Evolutionary conservation across 2,113 vertebrate genomes (phyloP), one percentile per base, ranked within the genome.

Genomic region (Corythornis vintsioides): DNA sequence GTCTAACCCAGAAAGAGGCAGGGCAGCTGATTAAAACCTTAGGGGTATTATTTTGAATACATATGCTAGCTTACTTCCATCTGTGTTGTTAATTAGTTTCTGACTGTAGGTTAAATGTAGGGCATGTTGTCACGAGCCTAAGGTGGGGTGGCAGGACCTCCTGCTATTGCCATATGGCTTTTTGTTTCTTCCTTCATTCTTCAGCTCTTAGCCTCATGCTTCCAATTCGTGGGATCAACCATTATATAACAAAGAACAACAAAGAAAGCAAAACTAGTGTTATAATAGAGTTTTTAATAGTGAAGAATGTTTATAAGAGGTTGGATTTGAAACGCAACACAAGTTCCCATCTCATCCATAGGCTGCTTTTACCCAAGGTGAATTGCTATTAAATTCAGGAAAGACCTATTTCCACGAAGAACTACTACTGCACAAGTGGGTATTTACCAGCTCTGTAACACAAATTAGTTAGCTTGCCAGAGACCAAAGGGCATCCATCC

Each of bases 91-190:
- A 96, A 97, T 96, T 95, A 96, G 95, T 81, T 95, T 92, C 94
- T 95, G 93, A 96, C 95, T 83, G 94, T 82, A 97, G 96, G 94
- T 97, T 97, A 96, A 96, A 94, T 94, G 89, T 78, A 96, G 93
- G 96, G 94, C 96, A 96, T 78, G 93, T 83, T 95, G 94, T 96
- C 96, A 96, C 2, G 50, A 95, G 91, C 94, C 91, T 91, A 95
- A 96, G 94, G 94, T 96, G 90, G 84, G 91, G 67, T 94, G 86
- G 95, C 89, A 92, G 83, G 94, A 94, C 93, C 94, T 94, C 97
- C 95, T 95, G 95, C 94, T 94, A 85, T 89, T 59, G 86, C 97
- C 94, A 96, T 92, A 92, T 94, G 92, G 91, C 83, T 94, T 91
- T 90, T 88, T 91, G 40, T 71, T 95, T 85, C 92, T 92, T 89